Percentiles rank a stretch among this genome's conserved stretches.
Evolutionary conservation across 1,140 invertebrate species (phyloP).

Genomic region (Apis laboriosa): DNA sequence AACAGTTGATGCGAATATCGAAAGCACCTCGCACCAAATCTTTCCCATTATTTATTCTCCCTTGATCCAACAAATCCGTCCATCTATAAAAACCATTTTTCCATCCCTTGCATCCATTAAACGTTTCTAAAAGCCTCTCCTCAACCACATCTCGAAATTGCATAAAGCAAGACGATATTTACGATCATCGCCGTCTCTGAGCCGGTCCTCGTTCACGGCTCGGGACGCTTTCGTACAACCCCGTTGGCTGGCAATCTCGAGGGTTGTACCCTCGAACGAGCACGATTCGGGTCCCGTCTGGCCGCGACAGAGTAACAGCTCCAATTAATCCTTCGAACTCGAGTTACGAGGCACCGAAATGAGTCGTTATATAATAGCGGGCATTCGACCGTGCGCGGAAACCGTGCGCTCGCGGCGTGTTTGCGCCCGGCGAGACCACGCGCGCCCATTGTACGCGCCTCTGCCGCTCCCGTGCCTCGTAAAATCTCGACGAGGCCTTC

Average conservation of each 20-base stretch:
- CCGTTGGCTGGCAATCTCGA: constrained; percentile 46
- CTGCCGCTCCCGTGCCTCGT: constrained; percentile 44
- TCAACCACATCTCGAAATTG: constrained; percentile 11
- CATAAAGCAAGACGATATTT: constrained; percentile 56
- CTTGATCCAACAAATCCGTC: neutral
- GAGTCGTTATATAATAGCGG: constrained; percentile 70
- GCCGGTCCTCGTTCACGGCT: neutral
- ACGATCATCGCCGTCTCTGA: constrained; percentile 35
- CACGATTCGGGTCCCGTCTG: constrained; percentile 67
- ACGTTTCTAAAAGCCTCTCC: constrained; percentile 30
- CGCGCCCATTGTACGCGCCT: constrained; percentile 45
- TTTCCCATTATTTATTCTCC: neutral
- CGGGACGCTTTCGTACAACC: constrained; percentile 26
- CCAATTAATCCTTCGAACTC: constrained; percentile 72
- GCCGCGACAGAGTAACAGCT: constrained; percentile 69
- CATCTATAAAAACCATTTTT: constrained; percentile 21
- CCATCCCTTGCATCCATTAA: neutral
- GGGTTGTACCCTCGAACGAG: constrained; percentile 66
- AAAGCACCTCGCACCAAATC: no score
- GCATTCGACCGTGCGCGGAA: constrained; percentile 6
- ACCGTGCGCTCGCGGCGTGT: constrained; percentile 9
- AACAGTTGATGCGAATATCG: no score
- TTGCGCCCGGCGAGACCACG: constrained; percentile 18
- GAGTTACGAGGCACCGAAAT: constrained; percentile 70
- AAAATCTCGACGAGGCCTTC: constrained; percentile 29